Evolutionary conservation across 2,113 vertebrate species (phyloP).

Genomic region (Rhadina sibilatrix): DNA sequence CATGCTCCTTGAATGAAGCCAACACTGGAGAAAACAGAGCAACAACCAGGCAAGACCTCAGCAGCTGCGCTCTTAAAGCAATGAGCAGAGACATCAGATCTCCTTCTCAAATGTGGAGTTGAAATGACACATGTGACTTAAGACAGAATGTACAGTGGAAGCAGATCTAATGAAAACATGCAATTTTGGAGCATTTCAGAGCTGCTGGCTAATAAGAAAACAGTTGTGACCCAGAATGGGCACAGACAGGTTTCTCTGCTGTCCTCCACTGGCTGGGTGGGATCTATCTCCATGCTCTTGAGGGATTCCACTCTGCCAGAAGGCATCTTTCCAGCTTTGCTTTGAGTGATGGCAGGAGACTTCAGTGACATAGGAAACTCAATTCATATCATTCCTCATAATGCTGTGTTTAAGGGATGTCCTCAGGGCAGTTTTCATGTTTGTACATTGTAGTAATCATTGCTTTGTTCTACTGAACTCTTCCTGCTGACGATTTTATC

Average conservation of each 20-base stretch:
- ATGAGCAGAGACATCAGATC: background rate
- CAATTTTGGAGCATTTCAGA: background rate
- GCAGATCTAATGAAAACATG: background rate
- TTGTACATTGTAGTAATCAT: background rate
- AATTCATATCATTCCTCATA: background rate
- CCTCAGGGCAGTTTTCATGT: background rate
- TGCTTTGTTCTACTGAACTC: background rate
- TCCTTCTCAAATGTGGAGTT: background rate
- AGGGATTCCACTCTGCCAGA: background rate
- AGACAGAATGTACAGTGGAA: background rate
- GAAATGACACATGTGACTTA: background rate
- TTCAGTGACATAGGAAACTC: conserved; percentile 5
- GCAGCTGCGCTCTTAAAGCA: background rate
- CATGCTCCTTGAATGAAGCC: background rate
- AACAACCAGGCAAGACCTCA: background rate
- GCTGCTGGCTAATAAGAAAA: background rate
- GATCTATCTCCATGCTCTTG: background rate
- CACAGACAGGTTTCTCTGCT: background rate
- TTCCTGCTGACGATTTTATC: background rate
- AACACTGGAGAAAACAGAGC: background rate
- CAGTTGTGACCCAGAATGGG: background rate
- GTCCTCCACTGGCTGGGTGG: background rate
- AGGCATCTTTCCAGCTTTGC: background rate
- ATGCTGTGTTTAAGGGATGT: background rate
- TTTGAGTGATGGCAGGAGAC: background rate